Evolutionary conservation across 2,797 vertebrate species (phyloP), one percentile per base, ranked within the genome.

Genomic region (Enoplosus armatus): DNA sequence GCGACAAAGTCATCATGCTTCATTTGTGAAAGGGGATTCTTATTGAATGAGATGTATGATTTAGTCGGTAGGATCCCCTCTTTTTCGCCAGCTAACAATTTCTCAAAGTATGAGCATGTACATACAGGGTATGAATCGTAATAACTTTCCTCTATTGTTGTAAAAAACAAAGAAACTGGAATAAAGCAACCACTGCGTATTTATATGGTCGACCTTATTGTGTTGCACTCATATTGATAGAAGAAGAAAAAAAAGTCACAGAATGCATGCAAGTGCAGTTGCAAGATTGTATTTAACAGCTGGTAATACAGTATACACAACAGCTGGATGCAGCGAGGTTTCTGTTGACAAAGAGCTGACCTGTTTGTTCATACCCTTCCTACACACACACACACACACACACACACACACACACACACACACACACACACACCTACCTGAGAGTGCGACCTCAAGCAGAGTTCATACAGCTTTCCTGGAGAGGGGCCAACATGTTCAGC

Each of bases 161-260:
- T 83, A 80, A 72, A 87, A 81, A 64, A 43, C 15, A 61, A 65
- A 37, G n/a, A 75, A 29, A 31, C 22, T 67, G 60, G 54, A 87
- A 84, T 90, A 88, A 90, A 88, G 64, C 37, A 65, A 77, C 29
- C 35, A 16, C 61, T 68, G 65, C 51, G 51, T 63, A 82, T 72
- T 68, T 37, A 75, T 22, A 7, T 20, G n/a, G 64, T 10, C 18
- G 29, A 27, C 4, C 22, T 66, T n/a, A 27, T 39, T 72, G 20
- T 65, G 5, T 56, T 61, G 26, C 31, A n/a, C 27, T 51, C 26
- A 54, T 53, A 76, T 22, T 79, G 15, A 48, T 12, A n/a, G n/a
- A n/a, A n/a, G n/a, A n/a, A n/a, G n/a, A n/a, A n/a, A n/a, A n/a
- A n/a, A n/a, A n/a, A n/a, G n/a, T n/a, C n/a, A n/a, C n/a, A n/a